Conservation (phyloP, 1,140 invertebrate genomes). For the Zaprionus ornatus region DNA sequence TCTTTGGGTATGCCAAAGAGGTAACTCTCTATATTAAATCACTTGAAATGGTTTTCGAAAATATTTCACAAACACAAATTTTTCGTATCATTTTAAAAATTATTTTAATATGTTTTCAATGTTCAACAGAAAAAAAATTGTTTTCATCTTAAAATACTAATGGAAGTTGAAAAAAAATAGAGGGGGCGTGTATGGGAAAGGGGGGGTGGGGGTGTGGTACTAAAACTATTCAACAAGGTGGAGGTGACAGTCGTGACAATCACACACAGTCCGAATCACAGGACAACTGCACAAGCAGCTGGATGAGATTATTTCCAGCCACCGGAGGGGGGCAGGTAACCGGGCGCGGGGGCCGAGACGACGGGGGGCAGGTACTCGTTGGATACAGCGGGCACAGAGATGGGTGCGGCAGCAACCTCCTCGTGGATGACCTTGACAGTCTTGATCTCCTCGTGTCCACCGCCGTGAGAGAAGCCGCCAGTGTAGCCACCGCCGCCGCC, state of each 20-base stretch:
- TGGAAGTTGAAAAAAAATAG: conserved; percentile 42
- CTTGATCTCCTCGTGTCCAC: conserved; percentile 47
- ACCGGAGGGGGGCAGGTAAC: conserved; percentile 68
- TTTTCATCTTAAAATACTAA: conserved; percentile 30
- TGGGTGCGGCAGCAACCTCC: conserved; percentile 43
- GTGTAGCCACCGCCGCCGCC: conserved; percentile 28
- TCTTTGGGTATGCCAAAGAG: too few species aligned
- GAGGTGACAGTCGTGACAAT: conserved; percentile 57
- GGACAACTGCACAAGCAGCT: conserved; percentile 23
- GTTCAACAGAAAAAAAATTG: conserved; percentile 66
- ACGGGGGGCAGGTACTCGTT: conserved; percentile 55
- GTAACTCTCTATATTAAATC: too few species aligned
- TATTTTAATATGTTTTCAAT: conserved; percentile 49
- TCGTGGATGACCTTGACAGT: conserved; percentile 70
- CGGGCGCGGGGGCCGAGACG: conserved; percentile 44
- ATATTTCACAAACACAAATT: conserved; percentile 1
- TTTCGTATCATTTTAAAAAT: neutral
- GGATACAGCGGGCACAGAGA: conserved; percentile 34
- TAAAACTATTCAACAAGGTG: conserved; percentile 76
- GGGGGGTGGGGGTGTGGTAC: neutral
- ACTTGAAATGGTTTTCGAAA: neutral
- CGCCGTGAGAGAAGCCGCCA: conserved; percentile 36
- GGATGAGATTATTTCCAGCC: conserved; percentile 62
- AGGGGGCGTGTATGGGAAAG: neutral
- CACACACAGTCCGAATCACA: conserved; percentile 65